Evolutionary conservation across 2,797 vertebrate species (phyloP).

Genomic region (Melanotaenia boesemani): DNA sequence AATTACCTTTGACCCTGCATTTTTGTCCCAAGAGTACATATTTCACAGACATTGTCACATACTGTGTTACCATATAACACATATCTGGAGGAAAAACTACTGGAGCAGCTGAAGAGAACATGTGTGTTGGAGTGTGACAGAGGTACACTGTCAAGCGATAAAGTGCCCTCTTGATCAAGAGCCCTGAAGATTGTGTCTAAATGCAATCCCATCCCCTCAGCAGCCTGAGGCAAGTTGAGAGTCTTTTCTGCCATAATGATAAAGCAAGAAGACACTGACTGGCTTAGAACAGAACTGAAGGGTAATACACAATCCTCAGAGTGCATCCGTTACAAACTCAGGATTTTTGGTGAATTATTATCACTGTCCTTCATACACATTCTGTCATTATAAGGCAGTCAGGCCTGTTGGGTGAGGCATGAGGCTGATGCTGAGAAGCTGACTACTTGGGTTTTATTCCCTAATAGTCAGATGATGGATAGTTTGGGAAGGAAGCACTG

Average conservation of each 20-base stretch:
- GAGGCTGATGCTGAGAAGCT: constrained; percentile 37
- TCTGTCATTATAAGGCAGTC: constrained; percentile 56
- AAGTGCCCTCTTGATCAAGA: constrained; percentile 53
- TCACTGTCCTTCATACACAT: constrained; percentile 45
- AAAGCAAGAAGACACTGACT: constrained; percentile 24
- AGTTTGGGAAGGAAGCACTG: constrained; percentile 22
- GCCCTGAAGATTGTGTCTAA: constrained; percentile 51
- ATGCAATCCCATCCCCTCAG: constrained; percentile 44
- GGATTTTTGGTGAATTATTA: constrained; percentile 36
- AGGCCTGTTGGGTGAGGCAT: constrained; percentile 58
- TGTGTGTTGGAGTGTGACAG: constrained; percentile 27
- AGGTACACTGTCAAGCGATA: constrained; percentile 34
- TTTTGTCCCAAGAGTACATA: constrained; percentile 54
- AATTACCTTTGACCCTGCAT: constrained; percentile 81
- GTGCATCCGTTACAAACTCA: constrained; percentile 22
- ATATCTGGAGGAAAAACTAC: constrained; percentile 33
- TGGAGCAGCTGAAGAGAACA: constrained; percentile 45
- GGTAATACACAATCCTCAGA: constrained; percentile 46
- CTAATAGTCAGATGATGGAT: constrained; percentile 1
- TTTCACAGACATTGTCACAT: constrained; percentile 48
- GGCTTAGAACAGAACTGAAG: constrained; percentile 46
- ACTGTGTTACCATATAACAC: constrained; percentile 26
- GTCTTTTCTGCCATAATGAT: constrained; percentile 53
- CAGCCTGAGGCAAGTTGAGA: constrained; percentile 50
- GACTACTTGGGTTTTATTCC: constrained; percentile 17